A percentile compares a stretch with the other conserved stretches of the same genome.
Conservation (phyloP, 2,888 invertebrate genomes). For the Yponomeuta sedellus region DNA sequence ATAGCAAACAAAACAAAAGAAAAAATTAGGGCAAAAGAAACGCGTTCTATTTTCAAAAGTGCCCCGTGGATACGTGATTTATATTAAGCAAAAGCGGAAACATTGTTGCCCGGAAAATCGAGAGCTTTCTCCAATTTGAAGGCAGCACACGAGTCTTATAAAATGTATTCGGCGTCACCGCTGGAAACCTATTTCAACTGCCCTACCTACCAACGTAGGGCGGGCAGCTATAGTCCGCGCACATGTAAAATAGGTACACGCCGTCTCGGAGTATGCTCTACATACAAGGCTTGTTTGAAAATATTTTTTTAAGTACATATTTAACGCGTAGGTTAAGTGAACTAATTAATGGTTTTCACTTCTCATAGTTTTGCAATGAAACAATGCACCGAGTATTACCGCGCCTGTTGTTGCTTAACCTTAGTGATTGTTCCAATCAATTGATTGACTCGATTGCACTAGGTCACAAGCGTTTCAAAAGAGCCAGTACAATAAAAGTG, state of each 20-base stretch:
- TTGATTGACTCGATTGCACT: too few relatives aligned
- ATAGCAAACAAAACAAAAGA: background rate
- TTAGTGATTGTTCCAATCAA: background rate
- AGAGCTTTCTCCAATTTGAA: constrained; percentile 28
- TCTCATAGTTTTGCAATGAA: background rate
- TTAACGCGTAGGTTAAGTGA: too few relatives aligned
- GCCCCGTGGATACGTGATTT: constrained; percentile 2
- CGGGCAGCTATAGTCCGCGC: constrained; percentile 68
- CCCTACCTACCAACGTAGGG: constrained; percentile 61
- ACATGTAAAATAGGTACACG: constrained; percentile 71
- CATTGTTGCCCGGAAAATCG: constrained; percentile 9
- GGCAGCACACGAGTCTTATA: constrained; percentile 53
- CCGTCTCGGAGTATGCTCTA: constrained; percentile 47
- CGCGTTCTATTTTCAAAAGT: background rate
- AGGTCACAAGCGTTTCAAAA: too few relatives aligned
- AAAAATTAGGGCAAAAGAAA: background rate
- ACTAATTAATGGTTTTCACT: background rate
- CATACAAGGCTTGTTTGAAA: constrained; percentile 25
- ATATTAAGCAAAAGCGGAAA: constrained; percentile 5
- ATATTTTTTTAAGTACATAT: too few relatives aligned
- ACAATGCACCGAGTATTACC: background rate
- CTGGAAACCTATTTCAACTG: constrained; percentile 65
- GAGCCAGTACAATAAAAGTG: too few relatives aligned
- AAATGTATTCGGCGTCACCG: constrained; percentile 68
- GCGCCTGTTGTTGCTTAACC: background rate